phyloP scores from a whole-genome alignment of 2,888 invertebrate species.

The Drosophila phalerata region DNA sequence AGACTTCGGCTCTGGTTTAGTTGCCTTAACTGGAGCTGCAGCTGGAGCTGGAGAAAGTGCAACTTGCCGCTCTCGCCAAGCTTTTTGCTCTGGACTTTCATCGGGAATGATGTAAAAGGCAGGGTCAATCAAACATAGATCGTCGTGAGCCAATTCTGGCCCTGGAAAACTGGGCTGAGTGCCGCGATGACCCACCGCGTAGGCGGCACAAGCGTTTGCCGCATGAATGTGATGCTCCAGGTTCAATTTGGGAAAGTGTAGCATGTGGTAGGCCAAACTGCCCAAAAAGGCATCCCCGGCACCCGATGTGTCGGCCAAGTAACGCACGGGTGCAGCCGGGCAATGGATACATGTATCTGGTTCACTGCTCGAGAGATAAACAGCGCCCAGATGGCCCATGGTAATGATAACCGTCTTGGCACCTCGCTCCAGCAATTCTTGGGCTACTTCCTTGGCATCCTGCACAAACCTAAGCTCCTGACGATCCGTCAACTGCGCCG shows the following conservation, averaged over 20 bases:
- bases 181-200: constrained; percentile 88
- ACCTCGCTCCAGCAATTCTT: constrained; percentile 89
- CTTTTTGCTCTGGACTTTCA: constrained; percentile 1
- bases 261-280: constrained; percentile 92
- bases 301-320: constrained; percentile 95
- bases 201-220: constrained; percentile 91
- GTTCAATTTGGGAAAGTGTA: constrained; percentile 87
- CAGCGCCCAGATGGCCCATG: constrained; percentile 92
- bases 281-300: constrained; percentile 97
- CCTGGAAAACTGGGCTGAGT: constrained; percentile 60
- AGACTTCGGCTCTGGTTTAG: neutral
- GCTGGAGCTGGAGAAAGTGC: neutral
- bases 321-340: constrained; percentile 87
- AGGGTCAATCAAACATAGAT: constrained; percentile 35
- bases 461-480: constrained; percentile 52
- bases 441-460: constrained; percentile 89
- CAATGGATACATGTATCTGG: constrained; percentile 87
- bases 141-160: neutral
- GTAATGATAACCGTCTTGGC: constrained; percentile 94
- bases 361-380: constrained; percentile 87
- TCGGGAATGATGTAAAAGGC: constrained; percentile 25
- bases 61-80: neutral
- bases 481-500: constrained; percentile 88
- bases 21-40: neutral
- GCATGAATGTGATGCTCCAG: constrained; percentile 90